phyloP scores from a whole-genome alignment of 2,113 vertebrate species.

The Aramus guarauna region DNA sequence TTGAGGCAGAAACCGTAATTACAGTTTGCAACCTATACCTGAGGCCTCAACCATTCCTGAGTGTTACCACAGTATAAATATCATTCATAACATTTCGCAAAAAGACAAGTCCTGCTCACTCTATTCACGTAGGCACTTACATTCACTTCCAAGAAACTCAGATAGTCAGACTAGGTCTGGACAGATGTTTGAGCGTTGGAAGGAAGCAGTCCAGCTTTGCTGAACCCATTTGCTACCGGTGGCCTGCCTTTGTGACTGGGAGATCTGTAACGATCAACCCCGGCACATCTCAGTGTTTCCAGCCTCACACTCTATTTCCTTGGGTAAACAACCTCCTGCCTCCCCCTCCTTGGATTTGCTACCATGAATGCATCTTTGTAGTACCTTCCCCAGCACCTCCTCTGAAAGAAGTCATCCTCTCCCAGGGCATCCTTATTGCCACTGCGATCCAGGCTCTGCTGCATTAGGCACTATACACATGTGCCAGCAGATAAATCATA shows the following conservation, averaged over 20 bases:
- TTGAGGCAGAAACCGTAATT: conserved; percentile 6
- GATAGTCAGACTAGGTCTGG: not conserved
- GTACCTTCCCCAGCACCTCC: not conserved
- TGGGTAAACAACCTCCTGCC: not conserved
- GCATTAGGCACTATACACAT: not conserved
- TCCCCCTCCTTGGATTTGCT: not conserved
- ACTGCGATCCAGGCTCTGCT: not conserved
- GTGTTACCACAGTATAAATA: not conserved
- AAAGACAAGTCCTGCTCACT: not conserved
- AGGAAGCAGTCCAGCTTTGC: not conserved
- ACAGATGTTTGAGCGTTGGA: not conserved
- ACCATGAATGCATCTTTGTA: not conserved
- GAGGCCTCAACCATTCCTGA: not conserved
- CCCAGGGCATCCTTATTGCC: not conserved
- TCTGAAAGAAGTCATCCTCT: not conserved
- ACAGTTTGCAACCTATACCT: not conserved
- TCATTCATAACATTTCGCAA: not conserved
- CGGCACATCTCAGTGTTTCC: not conserved
- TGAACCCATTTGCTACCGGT: not conserved
- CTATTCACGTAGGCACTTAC: not conserved
- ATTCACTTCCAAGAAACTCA: not conserved
- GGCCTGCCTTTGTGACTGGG: not conserved
- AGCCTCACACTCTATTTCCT: not conserved
- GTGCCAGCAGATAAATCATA: not conserved
- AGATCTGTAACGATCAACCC: not conserved